Percentiles rank a stretch among this genome's conserved stretches.
These are phyloP conservation scores for Acronicta alni DNA, from an alignment of 2,888 invertebrate species.

Conservation along the genomic window DNA sequence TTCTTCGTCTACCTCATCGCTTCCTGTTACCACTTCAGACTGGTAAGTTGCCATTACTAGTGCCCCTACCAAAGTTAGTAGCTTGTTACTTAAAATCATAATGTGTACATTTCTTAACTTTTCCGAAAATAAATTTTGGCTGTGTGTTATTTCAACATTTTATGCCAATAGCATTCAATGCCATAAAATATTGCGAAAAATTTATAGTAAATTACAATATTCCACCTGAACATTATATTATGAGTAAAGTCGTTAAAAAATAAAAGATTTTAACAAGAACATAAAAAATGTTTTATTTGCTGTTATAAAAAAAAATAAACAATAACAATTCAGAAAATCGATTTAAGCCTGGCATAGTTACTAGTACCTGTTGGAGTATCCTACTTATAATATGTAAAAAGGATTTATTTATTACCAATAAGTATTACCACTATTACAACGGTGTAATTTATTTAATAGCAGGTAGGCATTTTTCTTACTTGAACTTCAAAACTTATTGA, in stretches of 20 bases:
- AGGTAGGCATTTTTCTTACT: too few relatives aligned
- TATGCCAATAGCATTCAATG: slow-evolving; percentile 4
- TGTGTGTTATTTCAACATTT: slow-evolving; percentile 16
- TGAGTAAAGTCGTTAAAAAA: slow-evolving; percentile 26
- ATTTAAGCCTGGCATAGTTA: not conserved
- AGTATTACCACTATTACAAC: not conserved
- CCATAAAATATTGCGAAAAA: slow-evolving; percentile 25
- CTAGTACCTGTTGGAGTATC: not conserved
- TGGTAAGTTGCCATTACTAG: slow-evolving; percentile 10
- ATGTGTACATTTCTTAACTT: slow-evolving; percentile 17
- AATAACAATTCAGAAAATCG: slow-evolving; percentile 1
- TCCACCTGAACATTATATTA: slow-evolving; percentile 7
- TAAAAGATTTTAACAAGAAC: slow-evolving; percentile 22
- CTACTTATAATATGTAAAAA: too few relatives aligned
- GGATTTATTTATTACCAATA: too few relatives aligned
- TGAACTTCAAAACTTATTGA: not conserved
- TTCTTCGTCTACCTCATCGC: slow-evolving; percentile 57
- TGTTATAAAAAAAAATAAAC: slow-evolving; percentile 8
- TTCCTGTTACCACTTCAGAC: not conserved
- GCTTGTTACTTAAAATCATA: slow-evolving; percentile 28
- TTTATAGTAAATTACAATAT: slow-evolving; percentile 28
- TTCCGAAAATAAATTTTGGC: slow-evolving; percentile 4
- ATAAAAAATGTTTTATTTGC: slow-evolving; percentile 41
- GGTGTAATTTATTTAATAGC: not conserved
- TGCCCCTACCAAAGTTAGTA: slow-evolving; percentile 20